Evolutionary conservation across 2,797 vertebrate genomes (phyloP).

Genomic region (Chelon labrosus): DNA sequence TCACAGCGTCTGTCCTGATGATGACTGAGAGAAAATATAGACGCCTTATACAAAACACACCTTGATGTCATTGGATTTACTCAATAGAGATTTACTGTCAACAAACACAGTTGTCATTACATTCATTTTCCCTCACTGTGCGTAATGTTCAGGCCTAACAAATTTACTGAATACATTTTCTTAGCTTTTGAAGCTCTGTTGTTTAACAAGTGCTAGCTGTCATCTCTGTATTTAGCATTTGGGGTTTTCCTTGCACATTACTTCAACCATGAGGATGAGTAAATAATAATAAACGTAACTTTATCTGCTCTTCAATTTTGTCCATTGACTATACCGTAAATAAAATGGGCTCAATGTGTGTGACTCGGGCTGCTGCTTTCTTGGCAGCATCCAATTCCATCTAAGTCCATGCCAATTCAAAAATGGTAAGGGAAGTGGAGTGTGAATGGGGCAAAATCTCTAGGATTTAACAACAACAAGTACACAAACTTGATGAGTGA

Average conservation of each 20-base stretch:
- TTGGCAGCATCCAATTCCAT: no score
- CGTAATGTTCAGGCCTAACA: background rate
- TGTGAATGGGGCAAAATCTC: no score
- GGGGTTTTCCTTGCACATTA: background rate
- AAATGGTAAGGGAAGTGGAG: no score
- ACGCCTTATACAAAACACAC: conserved; percentile 15
- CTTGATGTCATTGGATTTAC: conserved; percentile 15
- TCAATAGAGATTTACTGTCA: conserved; percentile 7
- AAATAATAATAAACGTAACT: no score
- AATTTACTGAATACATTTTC: background rate
- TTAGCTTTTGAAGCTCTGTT: conserved; percentile 1
- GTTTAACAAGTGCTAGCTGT: background rate
- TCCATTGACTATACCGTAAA: no score
- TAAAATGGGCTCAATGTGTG: no score
- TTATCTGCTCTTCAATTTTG: no score
- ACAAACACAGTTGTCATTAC: conserved; percentile 11
- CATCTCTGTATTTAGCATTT: background rate
- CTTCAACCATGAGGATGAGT: background rate
- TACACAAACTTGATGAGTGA: no score
- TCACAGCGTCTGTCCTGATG: conserved; percentile 34
- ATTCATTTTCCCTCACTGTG: background rate
- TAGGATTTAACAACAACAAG: no score
- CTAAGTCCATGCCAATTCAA: no score
- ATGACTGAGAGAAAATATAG: conserved; percentile 21
- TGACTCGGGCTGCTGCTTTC: no score